These are phyloP conservation scores for Etheostoma perlongum DNA, from an alignment of 2,797 vertebrate species.

Conservation along the genomic window DNA sequence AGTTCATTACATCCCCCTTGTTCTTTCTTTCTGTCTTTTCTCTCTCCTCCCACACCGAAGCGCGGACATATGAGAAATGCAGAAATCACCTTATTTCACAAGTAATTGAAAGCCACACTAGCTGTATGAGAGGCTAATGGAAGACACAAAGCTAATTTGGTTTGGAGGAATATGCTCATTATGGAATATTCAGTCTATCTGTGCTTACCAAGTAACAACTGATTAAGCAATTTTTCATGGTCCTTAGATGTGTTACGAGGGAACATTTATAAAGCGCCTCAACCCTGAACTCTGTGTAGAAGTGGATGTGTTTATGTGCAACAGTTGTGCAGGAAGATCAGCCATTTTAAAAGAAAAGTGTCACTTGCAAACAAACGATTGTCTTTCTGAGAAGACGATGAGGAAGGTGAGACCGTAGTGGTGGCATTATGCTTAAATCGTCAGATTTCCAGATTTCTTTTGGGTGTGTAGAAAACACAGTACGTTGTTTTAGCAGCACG, in stretches of 20 bases:
- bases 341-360: constrained; percentile 7
- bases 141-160: constrained; percentile 56
- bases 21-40: constrained; percentile 38
- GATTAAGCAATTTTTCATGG: constrained; percentile 27
- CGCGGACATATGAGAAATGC: constrained; percentile 53
- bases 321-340: constrained; percentile 27
- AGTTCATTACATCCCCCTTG: constrained; percentile 72
- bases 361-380: neutral
- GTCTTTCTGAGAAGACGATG: constrained; percentile 36
- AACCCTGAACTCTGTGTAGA: neutral
- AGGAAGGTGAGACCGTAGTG: neutral
- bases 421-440: neutral
- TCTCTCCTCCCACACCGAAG: constrained; percentile 52
- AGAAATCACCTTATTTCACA: constrained; percentile 60
- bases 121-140: constrained; percentile 49
- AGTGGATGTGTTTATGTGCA: constrained; percentile 14
- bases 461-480: neutral
- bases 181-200: constrained; percentile 52
- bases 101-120: constrained; percentile 64
- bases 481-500: neutral
- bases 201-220: constrained; percentile 38
- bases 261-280: constrained; percentile 28
- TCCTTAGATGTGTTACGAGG: constrained; percentile 30
- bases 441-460: neutral
- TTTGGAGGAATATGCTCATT: constrained; percentile 38